Conservation (phyloP, 2,113 vertebrate species). For the Phrynosoma platyrhinos region DNA sequence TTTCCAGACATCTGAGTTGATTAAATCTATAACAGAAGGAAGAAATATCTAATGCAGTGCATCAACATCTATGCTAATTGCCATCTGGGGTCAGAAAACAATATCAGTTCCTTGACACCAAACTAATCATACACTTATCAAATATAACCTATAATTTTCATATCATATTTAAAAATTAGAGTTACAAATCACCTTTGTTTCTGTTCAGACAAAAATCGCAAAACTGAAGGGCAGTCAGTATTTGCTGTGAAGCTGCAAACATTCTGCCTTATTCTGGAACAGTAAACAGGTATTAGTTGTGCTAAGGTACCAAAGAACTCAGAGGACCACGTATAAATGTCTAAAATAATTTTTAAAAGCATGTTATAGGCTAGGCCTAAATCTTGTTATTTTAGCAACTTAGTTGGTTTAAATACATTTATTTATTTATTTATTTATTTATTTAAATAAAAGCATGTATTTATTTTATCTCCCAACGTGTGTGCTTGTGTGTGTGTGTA, state of each 20-base stretch:
- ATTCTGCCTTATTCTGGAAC: too few relatives aligned
- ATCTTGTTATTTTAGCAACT: too few relatives aligned
- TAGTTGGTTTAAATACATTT: too few relatives aligned
- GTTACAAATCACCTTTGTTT: background rate
- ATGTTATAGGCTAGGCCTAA: background rate
- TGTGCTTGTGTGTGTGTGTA: too few relatives aligned
- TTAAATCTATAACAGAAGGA: background rate
- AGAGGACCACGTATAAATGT: background rate
- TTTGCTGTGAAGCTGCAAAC: too few relatives aligned
- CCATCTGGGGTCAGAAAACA: background rate
- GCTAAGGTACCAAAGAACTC: background rate
- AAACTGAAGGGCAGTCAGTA: background rate
- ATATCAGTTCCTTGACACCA: background rate
- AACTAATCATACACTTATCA: background rate
- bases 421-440: too few relatives aligned
- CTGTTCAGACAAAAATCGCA: background rate
- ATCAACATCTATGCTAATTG: background rate
- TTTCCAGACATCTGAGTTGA: background rate
- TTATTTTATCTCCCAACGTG: too few relatives aligned
- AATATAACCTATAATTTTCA: background rate
- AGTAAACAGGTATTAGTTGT: too few relatives aligned
- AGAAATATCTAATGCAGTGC: background rate
- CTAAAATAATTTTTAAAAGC: background rate
- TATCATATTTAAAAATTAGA: background rate
- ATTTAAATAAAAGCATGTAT: too few relatives aligned